Percentiles rank a stretch among this genome's conserved stretches.
Conservation (phyloP, 1,140 invertebrate species). For the Andrena cerasifolii region DNA sequence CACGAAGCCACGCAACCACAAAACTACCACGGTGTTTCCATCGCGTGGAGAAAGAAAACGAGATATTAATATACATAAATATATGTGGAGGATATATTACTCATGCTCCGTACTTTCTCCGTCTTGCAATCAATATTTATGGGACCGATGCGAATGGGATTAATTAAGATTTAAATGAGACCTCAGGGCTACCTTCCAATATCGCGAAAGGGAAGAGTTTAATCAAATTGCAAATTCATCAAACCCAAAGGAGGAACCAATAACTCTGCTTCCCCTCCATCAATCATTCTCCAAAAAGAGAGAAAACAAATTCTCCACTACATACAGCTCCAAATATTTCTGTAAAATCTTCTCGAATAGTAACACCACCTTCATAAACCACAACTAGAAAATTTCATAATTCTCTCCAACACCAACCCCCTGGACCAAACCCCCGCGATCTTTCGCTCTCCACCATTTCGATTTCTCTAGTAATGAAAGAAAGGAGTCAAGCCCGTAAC, state of each 20-base stretch:
- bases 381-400: no score
- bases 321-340: not conserved
- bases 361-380: not conserved
- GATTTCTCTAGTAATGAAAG: not conserved
- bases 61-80: conserved; percentile 17
- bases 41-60: conserved; percentile 17
- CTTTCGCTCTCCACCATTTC: not conserved
- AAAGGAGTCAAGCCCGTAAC: not conserved
- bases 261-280: not conserved
- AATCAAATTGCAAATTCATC: conserved; percentile 33
- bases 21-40: conserved; percentile 3
- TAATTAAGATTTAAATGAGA: conserved; percentile 42
- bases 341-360: not conserved
- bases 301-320: no score
- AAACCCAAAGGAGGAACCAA: not conserved
- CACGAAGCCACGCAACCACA: conserved; percentile 5
- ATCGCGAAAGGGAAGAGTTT: not conserved
- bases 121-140: conserved; percentile 36
- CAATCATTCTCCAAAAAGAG: not conserved
- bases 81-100: conserved; percentile 8
- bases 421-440: not conserved
- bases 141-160: conserved; percentile 30
- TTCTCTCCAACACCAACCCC: not conserved
- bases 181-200: no score
- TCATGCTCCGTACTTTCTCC: conserved; percentile 27